Evolutionary conservation across 2,113 vertebrate species (phyloP).

Genomic region (Odobenus rosmarus): DNA sequence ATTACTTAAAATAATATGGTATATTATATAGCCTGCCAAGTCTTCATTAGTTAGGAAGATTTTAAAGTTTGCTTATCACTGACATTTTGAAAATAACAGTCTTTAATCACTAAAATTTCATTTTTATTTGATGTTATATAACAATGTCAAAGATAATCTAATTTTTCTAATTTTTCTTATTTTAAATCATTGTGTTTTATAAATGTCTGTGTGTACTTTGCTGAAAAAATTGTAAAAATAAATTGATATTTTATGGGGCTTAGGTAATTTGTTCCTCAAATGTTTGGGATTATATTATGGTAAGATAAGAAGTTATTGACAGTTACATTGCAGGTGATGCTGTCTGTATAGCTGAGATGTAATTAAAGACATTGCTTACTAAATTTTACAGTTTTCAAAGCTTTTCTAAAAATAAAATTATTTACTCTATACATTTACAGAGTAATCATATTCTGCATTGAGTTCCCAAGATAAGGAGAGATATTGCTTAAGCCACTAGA

Average conservation of each 20-base stretch:
- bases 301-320: background rate
- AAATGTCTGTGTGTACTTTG: background rate
- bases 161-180: conserved; percentile 42
- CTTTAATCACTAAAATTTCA: conserved; percentile 17
- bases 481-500: background rate
- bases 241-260: background rate
- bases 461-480: background rate
- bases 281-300: background rate
- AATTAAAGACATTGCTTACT: background rate
- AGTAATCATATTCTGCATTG: background rate
- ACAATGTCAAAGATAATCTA: background rate
- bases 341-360: background rate
- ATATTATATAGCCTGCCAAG: background rate
- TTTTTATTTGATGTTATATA: background rate
- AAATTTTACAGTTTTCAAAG: background rate
- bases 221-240: background rate
- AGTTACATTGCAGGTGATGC: background rate
- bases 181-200: background rate
- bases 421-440: background rate
- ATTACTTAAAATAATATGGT: conserved; percentile 32
- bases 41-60: background rate
- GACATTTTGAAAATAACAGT: conserved; percentile 17
- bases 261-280: background rate
- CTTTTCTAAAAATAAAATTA: background rate
- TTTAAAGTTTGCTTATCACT: background rate